Evolutionary conservation across 1,140 invertebrate species (phyloP).

Genomic region (Philotrypesis tridentata): DNA sequence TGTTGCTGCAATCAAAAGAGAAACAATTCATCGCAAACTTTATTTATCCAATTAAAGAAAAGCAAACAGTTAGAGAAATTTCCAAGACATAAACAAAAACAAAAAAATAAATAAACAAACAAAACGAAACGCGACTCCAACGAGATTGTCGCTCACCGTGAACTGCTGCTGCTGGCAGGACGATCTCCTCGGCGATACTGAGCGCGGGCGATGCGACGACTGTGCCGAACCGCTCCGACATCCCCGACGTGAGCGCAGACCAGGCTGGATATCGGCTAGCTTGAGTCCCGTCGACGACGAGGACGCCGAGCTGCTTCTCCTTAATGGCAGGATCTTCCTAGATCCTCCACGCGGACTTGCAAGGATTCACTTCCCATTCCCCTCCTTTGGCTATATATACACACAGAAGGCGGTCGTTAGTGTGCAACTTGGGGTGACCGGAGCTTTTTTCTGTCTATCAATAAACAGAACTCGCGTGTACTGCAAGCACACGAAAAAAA

Average conservation of each 20-base stretch:
- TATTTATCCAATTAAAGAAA: not conserved
- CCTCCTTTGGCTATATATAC: not conserved
- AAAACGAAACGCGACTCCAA: not conserved
- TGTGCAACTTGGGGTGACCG: too few relatives aligned
- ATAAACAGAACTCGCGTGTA: too few relatives aligned
- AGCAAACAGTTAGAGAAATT: too few relatives aligned
- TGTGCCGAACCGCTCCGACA: slow-evolving; percentile 49
- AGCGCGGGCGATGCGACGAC: slow-evolving; percentile 23
- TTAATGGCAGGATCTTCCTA: slow-evolving; percentile 27
- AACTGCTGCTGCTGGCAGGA: not conserved
- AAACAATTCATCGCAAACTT: not conserved
- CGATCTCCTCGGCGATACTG: slow-evolving; percentile 31
- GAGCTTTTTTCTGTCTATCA: too few relatives aligned
- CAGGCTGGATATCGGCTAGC: slow-evolving; percentile 14
- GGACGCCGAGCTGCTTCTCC: slow-evolving; percentile 31
- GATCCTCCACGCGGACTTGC: not conserved
- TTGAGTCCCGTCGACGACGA: slow-evolving; percentile 31
- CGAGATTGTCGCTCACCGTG: slow-evolving; percentile 5
- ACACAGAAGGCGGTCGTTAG: too few relatives aligned
- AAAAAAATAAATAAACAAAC: not conserved
- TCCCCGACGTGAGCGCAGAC: slow-evolving; percentile 50
- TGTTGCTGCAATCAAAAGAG: not conserved
- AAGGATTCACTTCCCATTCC: slow-evolving; percentile 28
- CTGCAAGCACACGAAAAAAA: not conserved
- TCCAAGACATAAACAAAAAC: not conserved